Evolutionary conservation across 2,797 vertebrate genomes (phyloP).

Genomic region (Brotula barbata): DNA sequence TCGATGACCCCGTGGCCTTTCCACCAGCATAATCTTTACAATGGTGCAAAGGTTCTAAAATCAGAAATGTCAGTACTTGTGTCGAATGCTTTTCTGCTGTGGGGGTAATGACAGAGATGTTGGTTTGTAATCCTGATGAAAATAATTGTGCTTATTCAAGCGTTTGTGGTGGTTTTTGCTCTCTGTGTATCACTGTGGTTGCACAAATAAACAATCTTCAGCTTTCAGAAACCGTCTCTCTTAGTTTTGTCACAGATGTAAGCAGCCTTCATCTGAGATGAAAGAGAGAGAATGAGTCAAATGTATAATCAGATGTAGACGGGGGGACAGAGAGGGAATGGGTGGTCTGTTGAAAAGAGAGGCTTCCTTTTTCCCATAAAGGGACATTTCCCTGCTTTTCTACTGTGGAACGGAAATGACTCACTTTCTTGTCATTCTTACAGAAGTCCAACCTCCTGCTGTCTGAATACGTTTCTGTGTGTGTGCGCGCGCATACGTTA

Average conservation of each 20-base stretch:
- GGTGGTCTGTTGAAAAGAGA: slow-evolving; percentile 3
- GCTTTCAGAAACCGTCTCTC: too few species aligned
- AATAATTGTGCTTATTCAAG: too few species aligned
- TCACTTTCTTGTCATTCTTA: slow-evolving; percentile 51
- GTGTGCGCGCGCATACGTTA: slow-evolving; percentile 14
- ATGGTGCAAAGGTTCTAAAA: too few species aligned
- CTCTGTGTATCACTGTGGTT: too few species aligned
- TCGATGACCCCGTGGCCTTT: neutral
- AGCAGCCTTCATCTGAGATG: neutral
- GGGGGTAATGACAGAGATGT: too few species aligned
- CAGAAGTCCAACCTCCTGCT: slow-evolving; percentile 30
- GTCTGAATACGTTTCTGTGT: slow-evolving; percentile 10
- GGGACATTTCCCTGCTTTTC: slow-evolving; percentile 50
- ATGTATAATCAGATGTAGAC: neutral
- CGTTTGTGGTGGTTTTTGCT: too few species aligned
- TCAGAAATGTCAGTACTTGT: neutral
- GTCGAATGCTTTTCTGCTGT: too few species aligned
- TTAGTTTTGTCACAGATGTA: too few species aligned
- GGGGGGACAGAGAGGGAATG: neutral
- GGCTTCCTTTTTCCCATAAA: slow-evolving; percentile 38
- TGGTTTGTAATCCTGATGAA: too few species aligned
- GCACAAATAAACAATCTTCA: too few species aligned
- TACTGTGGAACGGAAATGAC: slow-evolving; percentile 48
- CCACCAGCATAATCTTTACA: too few species aligned
- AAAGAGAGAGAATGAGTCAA: neutral